Conservation (phyloP, 2,113 vertebrate species). For the Dromaius novaehollandiae region DNA sequence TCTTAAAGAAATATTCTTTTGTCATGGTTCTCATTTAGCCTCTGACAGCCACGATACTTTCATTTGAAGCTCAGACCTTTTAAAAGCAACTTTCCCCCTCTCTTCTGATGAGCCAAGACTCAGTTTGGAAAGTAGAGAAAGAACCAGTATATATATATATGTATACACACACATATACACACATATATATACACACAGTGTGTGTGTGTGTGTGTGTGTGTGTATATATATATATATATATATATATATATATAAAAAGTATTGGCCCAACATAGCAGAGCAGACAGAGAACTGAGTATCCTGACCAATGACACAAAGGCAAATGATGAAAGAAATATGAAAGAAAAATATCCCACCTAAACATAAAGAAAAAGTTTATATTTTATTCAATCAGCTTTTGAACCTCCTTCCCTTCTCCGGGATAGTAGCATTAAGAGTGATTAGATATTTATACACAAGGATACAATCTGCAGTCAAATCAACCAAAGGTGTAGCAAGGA, state of each 20-base stretch:
- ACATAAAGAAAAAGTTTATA: not conserved
- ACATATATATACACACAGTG: too few relatives aligned
- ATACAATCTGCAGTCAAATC: not conserved
- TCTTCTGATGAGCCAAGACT: not conserved
- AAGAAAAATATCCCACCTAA: not conserved
- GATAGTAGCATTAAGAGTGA: not conserved
- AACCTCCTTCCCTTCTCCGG: not conserved
- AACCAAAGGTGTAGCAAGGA: not conserved
- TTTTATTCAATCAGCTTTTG: not conserved
- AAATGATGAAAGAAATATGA: not conserved
- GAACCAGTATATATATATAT: not conserved
- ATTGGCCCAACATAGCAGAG: not conserved
- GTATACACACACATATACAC: too few relatives aligned
- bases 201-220: too few relatives aligned
- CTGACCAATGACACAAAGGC: not conserved
- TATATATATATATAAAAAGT: not conserved
- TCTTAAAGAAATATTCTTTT: not conserved
- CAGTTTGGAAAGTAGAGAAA: not conserved
- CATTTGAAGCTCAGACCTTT: not conserved
- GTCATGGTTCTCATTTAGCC: not conserved
- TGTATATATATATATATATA: not conserved
- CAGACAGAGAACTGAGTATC: not conserved
- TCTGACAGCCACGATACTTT: not conserved
- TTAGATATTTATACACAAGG: not conserved
- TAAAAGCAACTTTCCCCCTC: not conserved